phyloP scores from a whole-genome alignment of 2,888 invertebrate species.

The Diarsia mendica region DNA sequence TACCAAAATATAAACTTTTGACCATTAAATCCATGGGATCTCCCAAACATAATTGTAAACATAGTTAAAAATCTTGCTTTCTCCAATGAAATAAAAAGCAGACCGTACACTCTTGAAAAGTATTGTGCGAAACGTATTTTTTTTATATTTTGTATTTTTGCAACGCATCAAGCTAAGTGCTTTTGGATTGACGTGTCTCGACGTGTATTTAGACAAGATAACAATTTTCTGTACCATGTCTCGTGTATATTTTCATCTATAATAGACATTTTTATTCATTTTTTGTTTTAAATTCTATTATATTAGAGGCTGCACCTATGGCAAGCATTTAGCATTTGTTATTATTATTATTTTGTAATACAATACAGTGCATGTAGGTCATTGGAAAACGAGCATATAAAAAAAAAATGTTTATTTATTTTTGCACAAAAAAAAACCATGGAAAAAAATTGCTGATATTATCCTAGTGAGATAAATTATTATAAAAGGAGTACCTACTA shows the following conservation, averaged over 20 bases:
- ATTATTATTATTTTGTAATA: not conserved
- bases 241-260: conserved; percentile 1
- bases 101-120: not conserved
- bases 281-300: not conserved
- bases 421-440: not conserved
- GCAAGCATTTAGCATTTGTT: not conserved
- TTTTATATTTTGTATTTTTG: conserved; percentile 23
- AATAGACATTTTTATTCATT: not conserved
- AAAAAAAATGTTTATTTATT: too few relatives aligned
- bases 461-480: too few relatives aligned
- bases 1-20: too few relatives aligned
- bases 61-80: not conserved
- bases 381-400: too few relatives aligned
- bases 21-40: not conserved
- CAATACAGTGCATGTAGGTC: not conserved
- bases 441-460: too few relatives aligned
- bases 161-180: conserved; percentile 33
- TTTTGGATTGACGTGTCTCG: conserved; percentile 32
- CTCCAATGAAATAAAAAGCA: not conserved
- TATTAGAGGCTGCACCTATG: not conserved
- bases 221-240: not conserved
- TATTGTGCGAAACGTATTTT: not conserved
- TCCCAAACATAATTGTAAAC: too few relatives aligned
- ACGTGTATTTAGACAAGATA: conserved; percentile 18
- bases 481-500: too few relatives aligned